These are phyloP conservation scores for Colletes collaris DNA, from an alignment of 2,888 invertebrate genomes.

Conservation along the genomic window DNA sequence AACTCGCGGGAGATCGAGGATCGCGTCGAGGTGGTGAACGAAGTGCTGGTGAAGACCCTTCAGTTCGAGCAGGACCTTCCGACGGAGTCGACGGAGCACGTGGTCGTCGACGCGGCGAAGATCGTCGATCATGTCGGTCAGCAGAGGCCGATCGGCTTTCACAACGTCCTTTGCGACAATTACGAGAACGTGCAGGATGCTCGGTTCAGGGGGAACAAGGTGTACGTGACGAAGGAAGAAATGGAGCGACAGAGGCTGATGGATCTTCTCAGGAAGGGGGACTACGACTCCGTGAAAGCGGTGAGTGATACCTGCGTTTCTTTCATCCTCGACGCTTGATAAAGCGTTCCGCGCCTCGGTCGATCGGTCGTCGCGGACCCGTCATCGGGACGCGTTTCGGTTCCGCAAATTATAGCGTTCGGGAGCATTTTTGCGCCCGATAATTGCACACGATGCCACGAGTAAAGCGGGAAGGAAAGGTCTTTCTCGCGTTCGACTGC, in stretches of 20 bases:
- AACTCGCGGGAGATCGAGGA: constrained; percentile 45
- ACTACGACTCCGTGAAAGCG: constrained; percentile 74
- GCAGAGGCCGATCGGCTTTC: constrained; percentile 71
- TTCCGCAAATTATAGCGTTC: not conserved
- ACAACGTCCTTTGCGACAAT: constrained; percentile 75
- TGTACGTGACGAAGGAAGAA: constrained; percentile 76
- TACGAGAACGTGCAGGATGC: constrained; percentile 69
- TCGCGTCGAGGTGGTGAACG: constrained; percentile 70
- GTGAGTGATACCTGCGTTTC: constrained; percentile 67
- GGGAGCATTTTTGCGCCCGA: not conserved
- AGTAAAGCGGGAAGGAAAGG: not conserved
- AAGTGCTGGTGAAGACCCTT: constrained; percentile 75
- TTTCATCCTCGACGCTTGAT: not conserved
- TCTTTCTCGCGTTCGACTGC: not conserved
- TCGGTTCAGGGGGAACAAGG: constrained; percentile 66
- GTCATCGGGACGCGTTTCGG: not conserved
- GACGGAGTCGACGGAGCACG: constrained; percentile 53
- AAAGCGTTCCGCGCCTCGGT: not conserved
- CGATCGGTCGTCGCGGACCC: not conserved
- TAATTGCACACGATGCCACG: not conserved
- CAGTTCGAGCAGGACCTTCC: constrained; percentile 76
- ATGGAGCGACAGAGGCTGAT: constrained; percentile 76
- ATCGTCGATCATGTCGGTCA: constrained; percentile 57
- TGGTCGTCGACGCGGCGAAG: constrained; percentile 43
- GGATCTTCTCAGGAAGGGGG: constrained; percentile 73